Percentiles rank a stretch among this genome's conserved stretches.
These are phyloP conservation scores for Tyto alba DNA, from an alignment of 2,113 vertebrate species.

Conservation along the genomic window DNA sequence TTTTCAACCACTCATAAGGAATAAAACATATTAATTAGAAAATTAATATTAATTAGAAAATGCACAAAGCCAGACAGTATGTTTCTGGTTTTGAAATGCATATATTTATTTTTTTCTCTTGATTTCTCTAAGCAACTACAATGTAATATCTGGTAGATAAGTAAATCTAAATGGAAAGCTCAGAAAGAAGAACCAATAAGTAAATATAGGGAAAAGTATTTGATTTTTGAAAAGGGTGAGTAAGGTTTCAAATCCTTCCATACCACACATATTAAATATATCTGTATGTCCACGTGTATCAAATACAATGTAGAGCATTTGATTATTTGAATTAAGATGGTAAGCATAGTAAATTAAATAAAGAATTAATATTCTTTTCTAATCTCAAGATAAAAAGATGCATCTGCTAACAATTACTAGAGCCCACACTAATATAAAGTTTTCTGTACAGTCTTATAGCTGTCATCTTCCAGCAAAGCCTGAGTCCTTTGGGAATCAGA, in stretches of 20 bases:
- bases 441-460: neutral
- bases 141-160: neutral
- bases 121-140: neutral
- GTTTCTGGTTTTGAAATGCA: neutral
- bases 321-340: neutral
- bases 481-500: neutral
- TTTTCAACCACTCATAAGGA: neutral
- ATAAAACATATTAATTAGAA: neutral
- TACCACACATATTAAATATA: neutral
- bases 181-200: neutral
- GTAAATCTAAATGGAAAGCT: neutral
- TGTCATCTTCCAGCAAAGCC: neutral
- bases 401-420: neutral
- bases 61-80: neutral
- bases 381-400: neutral
- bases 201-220: neutral
- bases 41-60: conserved; percentile 2
- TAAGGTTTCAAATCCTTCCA: neutral
- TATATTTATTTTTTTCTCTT: neutral
- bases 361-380: neutral
- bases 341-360: neutral
- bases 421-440: neutral
- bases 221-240: neutral
- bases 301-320: neutral
- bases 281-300: neutral